Evolutionary conservation across 92 coral and sea anemone genomes (phyloP), one percentile per base, ranked within the genome.

Genomic region (Actinernus sp.): DNA sequence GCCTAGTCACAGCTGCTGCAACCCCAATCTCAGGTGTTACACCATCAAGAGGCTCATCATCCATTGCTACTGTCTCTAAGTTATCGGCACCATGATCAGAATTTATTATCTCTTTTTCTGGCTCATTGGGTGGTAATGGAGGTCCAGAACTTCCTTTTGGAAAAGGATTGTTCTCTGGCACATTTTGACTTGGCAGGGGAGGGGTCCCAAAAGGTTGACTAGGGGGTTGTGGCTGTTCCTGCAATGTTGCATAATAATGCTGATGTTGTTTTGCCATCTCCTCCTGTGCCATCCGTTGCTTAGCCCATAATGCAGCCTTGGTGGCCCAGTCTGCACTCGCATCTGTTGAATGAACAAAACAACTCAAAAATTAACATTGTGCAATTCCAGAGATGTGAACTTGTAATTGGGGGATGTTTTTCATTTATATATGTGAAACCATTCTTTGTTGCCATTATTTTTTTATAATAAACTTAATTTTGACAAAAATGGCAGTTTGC

Each of bases 231-330:
- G 78, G 41, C 40, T 71, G 68, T 23, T 31, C 9, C 52, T 58
- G 75, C 36, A 52, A 19, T 52, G 83, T 26, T 38, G 83, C 33
- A 31, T 71, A 67, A 61, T 71, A 74, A 39, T 85, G 93, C 65
- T 86, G 92, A 83, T 74, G 88, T 27, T 84, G 81, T 52, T 85
- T 86, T 36, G 85, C 68, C 78, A 79, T 74, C 50, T 93, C 94
- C 32, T 86, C 93, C 61, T 93, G 93, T 17, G 89, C 98, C 54
- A 76, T 82, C 54, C 98, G 63, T 43, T 93, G 98, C 50, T 93
- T 97, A 1, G 98, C 98, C 98, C 98, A 93, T 39, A 93, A 31
- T 46, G 98, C 98, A 27, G 98, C 98, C 51, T 86, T 73, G 11
- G 98, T 90, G 20, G 98, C 98, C 98, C 98, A 93, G 63, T 91